Evolutionary conservation across 1,140 invertebrate species (phyloP).

Genomic region (Ceratitis capitata): DNA sequence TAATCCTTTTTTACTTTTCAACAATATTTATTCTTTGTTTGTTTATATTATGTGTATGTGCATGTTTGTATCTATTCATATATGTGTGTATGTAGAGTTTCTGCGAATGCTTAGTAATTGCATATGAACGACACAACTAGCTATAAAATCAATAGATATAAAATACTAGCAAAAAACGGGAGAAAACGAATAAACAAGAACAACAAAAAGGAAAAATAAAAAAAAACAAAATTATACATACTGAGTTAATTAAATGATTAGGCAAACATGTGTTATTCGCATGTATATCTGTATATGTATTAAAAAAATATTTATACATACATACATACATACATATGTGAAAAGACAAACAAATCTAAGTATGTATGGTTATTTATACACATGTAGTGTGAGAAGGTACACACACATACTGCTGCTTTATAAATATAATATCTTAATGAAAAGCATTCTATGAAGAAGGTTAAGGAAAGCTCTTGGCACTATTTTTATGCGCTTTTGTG

Average conservation of each 20-base stretch:
- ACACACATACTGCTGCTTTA: conserved; percentile 8
- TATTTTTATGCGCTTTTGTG: neutral
- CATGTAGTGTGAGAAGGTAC: neutral
- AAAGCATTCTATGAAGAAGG: neutral
- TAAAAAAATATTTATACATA: neutral
- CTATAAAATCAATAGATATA: conserved; percentile 33
- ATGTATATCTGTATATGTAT: neutral
- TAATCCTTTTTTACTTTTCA: conserved; percentile 26
- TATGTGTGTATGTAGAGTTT: neutral
- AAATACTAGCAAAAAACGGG: neutral
- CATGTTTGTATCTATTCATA: neutral
- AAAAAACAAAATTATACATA: conserved; percentile 13
- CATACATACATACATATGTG: neutral
- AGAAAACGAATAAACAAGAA: neutral
- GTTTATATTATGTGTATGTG: neutral
- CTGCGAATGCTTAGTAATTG: conserved; percentile 16
- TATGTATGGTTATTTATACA: neutral
- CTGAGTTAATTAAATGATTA: conserved; percentile 28
- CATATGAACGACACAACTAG: conserved; percentile 4
- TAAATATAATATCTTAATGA: neutral
- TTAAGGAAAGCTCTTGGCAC: neutral
- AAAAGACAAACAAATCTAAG: too few species aligned
- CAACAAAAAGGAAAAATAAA: neutral
- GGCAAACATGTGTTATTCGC: neutral
- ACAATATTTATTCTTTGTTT: neutral